Conservation (phyloP, 30 jellyfish, hydroid and myxozoan genomes). For the Rhopilema esculentum region DNA sequence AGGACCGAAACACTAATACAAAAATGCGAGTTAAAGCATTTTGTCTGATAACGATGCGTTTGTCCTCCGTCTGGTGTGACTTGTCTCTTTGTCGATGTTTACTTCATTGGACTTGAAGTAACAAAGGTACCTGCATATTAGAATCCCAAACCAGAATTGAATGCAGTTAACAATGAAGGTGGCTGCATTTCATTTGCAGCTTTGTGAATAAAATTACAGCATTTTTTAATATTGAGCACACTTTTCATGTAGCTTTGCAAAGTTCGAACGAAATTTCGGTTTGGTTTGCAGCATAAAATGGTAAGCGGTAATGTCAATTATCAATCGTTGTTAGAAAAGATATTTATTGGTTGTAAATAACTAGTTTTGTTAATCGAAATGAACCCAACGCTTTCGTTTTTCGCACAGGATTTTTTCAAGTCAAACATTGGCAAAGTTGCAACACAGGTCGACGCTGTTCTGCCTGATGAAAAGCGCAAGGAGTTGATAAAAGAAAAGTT, state of each 20-base stretch:
- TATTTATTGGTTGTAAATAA: too few species aligned
- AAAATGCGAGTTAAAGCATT: background rate
- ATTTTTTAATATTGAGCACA: background rate
- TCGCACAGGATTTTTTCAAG: constrained; percentile 61
- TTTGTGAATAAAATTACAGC: background rate
- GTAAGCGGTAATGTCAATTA: background rate
- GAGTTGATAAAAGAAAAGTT: constrained; percentile 65
- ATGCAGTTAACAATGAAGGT: background rate
- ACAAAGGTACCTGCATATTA: background rate
- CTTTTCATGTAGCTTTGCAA: background rate
- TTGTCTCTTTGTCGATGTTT: background rate
- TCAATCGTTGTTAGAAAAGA: too few species aligned
- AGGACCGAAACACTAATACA: too few species aligned
- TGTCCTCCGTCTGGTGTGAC: background rate
- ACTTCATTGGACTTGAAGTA: background rate
- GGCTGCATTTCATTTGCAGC: background rate
- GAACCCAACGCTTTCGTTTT: background rate
- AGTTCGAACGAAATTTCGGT: background rate
- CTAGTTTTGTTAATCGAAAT: too few species aligned
- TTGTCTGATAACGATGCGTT: background rate
- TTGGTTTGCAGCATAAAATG: background rate
- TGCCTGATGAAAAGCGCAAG: constrained; percentile 73
- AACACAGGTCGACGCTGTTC: constrained; percentile 63
- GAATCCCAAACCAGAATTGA: background rate
- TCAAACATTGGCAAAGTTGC: constrained; percentile 73